These are phyloP conservation scores for Meriones psammophilus DNA, from an alignment of 2,797 vertebrate genomes.

Conservation along the genomic window DNA sequence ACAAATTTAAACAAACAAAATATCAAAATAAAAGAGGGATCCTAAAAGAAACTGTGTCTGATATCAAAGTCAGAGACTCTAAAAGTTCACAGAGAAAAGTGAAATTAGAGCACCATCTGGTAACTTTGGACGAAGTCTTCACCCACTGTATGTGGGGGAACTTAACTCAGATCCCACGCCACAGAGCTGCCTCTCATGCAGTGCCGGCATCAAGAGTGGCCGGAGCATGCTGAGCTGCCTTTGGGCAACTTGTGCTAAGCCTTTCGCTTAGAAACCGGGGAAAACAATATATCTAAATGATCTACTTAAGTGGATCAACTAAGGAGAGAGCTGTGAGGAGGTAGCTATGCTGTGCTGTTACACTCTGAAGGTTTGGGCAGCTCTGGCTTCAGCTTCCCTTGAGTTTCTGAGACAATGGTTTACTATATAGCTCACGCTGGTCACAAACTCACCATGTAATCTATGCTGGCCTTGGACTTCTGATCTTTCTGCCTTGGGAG, in stretches of 20 bases:
- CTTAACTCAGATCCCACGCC: not conserved
- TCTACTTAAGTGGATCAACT: not conserved
- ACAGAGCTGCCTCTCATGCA: not conserved
- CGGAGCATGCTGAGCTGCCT: not conserved
- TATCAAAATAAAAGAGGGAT: not conserved
- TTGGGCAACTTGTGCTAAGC: too few species aligned
- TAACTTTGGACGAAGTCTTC: not conserved
- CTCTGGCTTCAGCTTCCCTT: not conserved
- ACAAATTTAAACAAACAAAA: not conserved
- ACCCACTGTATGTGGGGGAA: not conserved
- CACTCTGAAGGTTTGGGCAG: not conserved
- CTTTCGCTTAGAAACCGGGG: not conserved
- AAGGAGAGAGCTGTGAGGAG: not conserved
- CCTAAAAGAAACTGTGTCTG: slow-evolving; percentile 30
- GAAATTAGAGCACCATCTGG: not conserved
- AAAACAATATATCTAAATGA: not conserved
- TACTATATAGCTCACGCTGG: not conserved
- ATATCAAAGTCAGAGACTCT: not conserved
- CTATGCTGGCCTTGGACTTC: not conserved
- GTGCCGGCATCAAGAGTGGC: not conserved
- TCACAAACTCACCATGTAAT: not conserved
- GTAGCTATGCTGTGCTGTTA: not conserved
- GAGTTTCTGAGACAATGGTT: not conserved
- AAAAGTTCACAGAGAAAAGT: not conserved
- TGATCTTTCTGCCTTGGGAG: not conserved